These are phyloP conservation scores for Thaumetopoea pityocampa DNA, from an alignment of 1,140 invertebrate genomes.

Conservation along the genomic window DNA sequence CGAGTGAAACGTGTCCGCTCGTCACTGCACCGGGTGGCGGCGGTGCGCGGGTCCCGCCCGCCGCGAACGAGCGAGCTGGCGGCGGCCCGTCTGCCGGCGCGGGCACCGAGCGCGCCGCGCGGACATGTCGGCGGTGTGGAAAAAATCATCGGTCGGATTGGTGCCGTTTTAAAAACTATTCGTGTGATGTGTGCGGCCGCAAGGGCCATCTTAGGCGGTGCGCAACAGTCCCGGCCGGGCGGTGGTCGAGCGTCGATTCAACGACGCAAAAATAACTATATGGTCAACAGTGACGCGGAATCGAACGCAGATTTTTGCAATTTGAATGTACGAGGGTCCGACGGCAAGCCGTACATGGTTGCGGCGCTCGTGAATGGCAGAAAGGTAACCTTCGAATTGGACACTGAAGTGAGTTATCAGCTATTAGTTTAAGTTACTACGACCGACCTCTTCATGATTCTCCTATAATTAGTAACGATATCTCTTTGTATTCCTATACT, in stretches of 20 bases:
- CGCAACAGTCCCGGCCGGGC: too few species aligned
- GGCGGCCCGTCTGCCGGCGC: constrained; percentile 3
- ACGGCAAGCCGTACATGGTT: background rate
- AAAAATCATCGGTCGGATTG: constrained; percentile 5
- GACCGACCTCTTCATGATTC: background rate
- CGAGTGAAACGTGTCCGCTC: too few species aligned
- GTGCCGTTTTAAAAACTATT: constrained; percentile 20
- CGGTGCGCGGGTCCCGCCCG: too few species aligned
- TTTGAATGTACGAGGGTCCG: background rate
- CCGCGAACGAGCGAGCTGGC: too few species aligned
- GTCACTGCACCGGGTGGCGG: too few species aligned
- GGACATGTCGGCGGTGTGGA: constrained; percentile 15
- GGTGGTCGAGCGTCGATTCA: too few species aligned
- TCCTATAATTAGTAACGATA: background rate
- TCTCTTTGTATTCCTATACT: background rate
- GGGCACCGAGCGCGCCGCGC: background rate
- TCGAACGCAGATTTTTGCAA: background rate
- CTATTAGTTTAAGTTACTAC: background rate
- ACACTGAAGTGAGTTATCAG: background rate
- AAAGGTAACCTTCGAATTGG: background rate
- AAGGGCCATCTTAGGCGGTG: constrained; percentile 15
- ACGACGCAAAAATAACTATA: too few species aligned
- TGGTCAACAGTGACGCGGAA: background rate
- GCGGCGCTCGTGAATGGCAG: background rate
- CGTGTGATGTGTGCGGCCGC: constrained; percentile 16